These are phyloP conservation scores for Parnassius smintheus DNA, from an alignment of 2,888 invertebrate species.

Conservation along the genomic window DNA sequence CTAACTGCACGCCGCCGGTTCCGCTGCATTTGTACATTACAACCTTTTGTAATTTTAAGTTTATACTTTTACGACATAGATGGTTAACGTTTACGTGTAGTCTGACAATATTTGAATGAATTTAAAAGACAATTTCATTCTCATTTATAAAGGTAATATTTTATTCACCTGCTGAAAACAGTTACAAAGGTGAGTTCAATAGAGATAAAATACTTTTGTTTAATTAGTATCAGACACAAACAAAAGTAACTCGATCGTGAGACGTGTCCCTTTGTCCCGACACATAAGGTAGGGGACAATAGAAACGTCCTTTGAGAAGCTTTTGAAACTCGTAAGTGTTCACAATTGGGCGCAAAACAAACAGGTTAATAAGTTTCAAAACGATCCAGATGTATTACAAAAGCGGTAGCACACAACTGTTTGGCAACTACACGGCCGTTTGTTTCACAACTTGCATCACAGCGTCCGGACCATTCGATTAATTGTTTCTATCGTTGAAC, in stretches of 20 bases:
- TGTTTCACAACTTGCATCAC: conserved; percentile 71
- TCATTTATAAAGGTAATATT: conserved; percentile 41
- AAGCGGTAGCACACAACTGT: conserved; percentile 75
- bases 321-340: conserved; percentile 58
- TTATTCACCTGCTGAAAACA: conserved; percentile 59
- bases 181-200: conserved; percentile 47
- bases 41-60: conserved; percentile 52
- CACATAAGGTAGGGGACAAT: conserved; percentile 60
- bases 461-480: conserved; percentile 78
- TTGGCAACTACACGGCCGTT: conserved; percentile 69
- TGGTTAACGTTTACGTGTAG: conserved; percentile 47
- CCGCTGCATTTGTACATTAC: conserved; percentile 72
- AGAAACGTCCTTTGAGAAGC: conserved; percentile 64
- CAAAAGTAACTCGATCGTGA: conserved; percentile 76
- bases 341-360: conserved; percentile 67
- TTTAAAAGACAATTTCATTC: conserved; percentile 34
- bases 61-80: conserved; percentile 44
- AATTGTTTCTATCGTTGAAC: conserved; percentile 73
- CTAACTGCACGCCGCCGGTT: conserved; percentile 71
- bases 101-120: conserved; percentile 52
- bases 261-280: conserved; percentile 61
- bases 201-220: conserved; percentile 67
- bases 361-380: conserved; percentile 80
- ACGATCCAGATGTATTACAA: conserved; percentile 80
- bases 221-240: conserved; percentile 66